Evolutionary conservation across 2,888 invertebrate genomes (phyloP).

Genomic region (Camptogramma bilineatum): DNA sequence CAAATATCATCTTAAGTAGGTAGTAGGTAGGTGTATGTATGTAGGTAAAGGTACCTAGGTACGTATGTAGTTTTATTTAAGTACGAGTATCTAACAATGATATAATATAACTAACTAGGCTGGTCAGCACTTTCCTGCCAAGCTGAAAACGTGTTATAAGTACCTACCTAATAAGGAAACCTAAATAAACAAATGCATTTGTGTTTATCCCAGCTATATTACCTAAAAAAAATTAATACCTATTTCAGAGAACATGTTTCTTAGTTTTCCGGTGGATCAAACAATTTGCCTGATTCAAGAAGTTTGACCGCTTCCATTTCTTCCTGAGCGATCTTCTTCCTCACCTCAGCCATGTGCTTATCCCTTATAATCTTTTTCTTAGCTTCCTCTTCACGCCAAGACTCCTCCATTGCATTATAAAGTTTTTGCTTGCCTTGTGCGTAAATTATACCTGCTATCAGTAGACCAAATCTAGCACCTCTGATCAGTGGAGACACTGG

Average conservation of each 20-base stretch:
- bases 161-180: too few relatives aligned
- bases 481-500: conserved; percentile 76
- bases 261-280: conserved; percentile 42
- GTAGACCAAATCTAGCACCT: conserved; percentile 63
- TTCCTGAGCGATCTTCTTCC: conserved; percentile 62
- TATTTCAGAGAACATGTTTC: neutral
- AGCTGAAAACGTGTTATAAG: too few relatives aligned
- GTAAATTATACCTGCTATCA: conserved; percentile 72
- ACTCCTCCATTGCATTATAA: conserved; percentile 61
- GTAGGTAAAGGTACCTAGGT: too few relatives aligned
- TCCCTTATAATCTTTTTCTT: conserved; percentile 66
- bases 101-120: too few relatives aligned
- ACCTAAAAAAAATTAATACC: too few relatives aligned
- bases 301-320: conserved; percentile 60
- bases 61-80: too few relatives aligned
- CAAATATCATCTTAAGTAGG: too few relatives aligned
- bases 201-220: neutral
- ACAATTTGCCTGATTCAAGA: conserved; percentile 68
- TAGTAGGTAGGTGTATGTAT: too few relatives aligned
- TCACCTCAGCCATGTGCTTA: conserved; percentile 59
- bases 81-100: too few relatives aligned
- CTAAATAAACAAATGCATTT: too few relatives aligned
- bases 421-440: conserved; percentile 61
- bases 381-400: conserved; percentile 62
- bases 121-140: too few relatives aligned